Conservation (phyloP, 2,888 invertebrate species). For the Apamea crenata region DNA sequence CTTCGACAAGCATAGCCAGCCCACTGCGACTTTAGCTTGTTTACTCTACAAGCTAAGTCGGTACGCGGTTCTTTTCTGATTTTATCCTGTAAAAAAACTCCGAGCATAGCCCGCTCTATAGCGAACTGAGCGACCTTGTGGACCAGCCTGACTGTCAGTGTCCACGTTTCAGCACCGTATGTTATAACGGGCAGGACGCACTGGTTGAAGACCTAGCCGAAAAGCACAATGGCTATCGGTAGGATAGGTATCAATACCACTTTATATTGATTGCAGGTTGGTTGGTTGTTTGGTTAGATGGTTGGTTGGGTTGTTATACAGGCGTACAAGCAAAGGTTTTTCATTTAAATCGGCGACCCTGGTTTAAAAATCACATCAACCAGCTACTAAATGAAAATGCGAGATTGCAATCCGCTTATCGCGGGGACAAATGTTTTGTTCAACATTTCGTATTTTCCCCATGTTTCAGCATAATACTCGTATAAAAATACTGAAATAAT, state of each 20-base stretch:
- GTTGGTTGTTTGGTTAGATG: neutral
- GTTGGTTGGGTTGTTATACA: neutral
- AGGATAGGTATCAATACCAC: neutral
- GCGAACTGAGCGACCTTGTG: neutral
- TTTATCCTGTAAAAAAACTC: neutral
- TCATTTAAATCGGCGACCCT: neutral
- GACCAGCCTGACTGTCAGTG: neutral
- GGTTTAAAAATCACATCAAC: neutral
- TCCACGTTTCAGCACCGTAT: neutral
- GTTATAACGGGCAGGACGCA: neutral
- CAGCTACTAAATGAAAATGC: slow-evolving; percentile 16
- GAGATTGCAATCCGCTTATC: slow-evolving; percentile 28
- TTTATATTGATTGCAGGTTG: neutral
- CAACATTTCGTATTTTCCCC: slow-evolving; percentile 21
- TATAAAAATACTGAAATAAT: slow-evolving; percentile 44
- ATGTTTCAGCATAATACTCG: slow-evolving; percentile 16
- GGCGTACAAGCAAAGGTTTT: neutral
- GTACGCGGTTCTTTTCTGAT: neutral
- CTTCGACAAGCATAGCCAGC: too few species aligned
- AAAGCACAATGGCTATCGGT: too few species aligned
- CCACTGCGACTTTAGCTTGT: neutral
- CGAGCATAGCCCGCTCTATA: neutral
- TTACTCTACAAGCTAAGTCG: neutral
- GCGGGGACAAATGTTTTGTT: slow-evolving; percentile 32
- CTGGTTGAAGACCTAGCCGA: neutral